Conservation (phyloP, 2,797 vertebrate species). For the Ciconia nigra region DNA sequence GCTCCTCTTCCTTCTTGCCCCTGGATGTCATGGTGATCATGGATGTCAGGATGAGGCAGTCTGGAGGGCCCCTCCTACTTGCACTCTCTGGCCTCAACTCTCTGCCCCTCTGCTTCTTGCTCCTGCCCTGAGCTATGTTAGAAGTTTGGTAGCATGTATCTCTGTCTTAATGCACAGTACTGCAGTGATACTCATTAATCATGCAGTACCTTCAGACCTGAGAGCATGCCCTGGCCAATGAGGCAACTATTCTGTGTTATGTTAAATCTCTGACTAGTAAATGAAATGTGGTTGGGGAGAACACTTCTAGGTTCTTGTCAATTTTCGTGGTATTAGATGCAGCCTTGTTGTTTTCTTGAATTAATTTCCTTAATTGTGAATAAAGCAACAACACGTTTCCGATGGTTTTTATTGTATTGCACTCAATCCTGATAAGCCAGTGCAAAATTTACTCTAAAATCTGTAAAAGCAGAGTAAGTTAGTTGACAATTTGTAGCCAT, state of each 20-base stretch:
- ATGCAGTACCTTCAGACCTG: background rate
- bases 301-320: fast-evolving
- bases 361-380: background rate
- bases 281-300: background rate
- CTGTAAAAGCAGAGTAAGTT: background rate
- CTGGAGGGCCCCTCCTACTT: background rate
- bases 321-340: background rate
- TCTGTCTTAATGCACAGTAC: background rate
- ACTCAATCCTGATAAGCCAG: background rate
- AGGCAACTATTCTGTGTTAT: background rate
- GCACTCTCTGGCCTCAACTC: background rate
- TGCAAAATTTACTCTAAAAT: background rate
- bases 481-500: background rate
- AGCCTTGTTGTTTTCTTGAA: background rate
- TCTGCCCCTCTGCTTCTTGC: background rate
- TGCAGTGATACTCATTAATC: too few relatives aligned
- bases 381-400: background rate
- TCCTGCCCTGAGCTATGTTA: background rate
- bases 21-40: background rate
- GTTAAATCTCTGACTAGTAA: background rate
- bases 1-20: background rate
- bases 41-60: background rate
- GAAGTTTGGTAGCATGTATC: background rate
- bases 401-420: background rate
- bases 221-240: background rate